These are phyloP conservation scores for Anastrepha ludens DNA, from an alignment of 1,140 invertebrate species.

Conservation along the genomic window DNA sequence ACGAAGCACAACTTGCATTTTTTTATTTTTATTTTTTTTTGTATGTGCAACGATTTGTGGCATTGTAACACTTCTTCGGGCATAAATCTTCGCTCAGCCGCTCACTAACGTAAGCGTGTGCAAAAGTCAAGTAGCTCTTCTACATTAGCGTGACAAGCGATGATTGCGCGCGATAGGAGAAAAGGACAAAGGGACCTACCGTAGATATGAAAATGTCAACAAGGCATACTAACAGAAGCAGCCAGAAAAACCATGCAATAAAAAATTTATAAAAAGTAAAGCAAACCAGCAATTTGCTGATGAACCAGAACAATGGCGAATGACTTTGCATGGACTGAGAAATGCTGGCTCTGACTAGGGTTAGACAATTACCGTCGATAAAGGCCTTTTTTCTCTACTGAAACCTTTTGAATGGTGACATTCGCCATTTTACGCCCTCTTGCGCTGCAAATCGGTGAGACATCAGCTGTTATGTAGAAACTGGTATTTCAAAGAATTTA, in stretches of 20 bases:
- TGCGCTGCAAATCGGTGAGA: too few relatives aligned
- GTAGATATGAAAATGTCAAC: background rate
- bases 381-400: background rate
- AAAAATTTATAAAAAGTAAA: constrained; percentile 19
- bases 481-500: too few relatives aligned
- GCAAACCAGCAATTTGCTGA: constrained; percentile 9
- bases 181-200: background rate
- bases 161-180: constrained; percentile 12
- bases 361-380: background rate
- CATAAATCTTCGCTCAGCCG: constrained; percentile 6
- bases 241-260: background rate
- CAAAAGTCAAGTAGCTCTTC: constrained; percentile 7
- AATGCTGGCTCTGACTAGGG: background rate
- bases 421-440: too few relatives aligned
- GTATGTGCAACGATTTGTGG: background rate
- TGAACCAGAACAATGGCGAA: constrained; percentile 9
- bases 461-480: too few relatives aligned
- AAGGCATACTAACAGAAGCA: background rate
- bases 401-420: background rate
- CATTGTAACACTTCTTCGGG: background rate
- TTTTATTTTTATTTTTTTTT: background rate
- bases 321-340: background rate
- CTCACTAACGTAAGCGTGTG: background rate
- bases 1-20: background rate
- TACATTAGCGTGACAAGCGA: constrained; percentile 10